Evolutionary conservation across 2,113 vertebrate genomes (phyloP).

Genomic region (Phaethon lepturus): DNA sequence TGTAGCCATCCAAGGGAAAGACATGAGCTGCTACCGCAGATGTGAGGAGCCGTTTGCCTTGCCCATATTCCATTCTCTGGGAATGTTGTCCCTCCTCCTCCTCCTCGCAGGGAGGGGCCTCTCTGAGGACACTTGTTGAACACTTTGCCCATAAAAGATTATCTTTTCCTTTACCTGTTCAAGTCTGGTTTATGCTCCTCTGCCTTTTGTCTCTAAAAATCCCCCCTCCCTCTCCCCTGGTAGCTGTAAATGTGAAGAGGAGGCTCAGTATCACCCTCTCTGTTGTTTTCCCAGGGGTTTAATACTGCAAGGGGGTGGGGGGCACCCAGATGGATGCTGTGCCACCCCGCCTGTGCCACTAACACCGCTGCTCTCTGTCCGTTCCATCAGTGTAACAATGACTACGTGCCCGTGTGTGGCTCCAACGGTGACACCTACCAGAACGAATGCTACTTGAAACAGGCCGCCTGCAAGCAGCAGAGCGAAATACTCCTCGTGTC

Average conservation of each 20-base stretch:
- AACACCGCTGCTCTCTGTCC: neutral
- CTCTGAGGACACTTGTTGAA: neutral
- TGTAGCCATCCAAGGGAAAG: neutral
- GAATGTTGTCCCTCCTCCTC: neutral
- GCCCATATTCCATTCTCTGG: accelerated
- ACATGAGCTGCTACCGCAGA: neutral
- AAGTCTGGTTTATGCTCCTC: neutral
- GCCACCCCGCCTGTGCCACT: neutral
- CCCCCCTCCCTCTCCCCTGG: neutral
- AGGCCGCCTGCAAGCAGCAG: slow-evolving; percentile 98
- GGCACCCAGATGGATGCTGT: neutral
- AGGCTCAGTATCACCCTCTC: neutral
- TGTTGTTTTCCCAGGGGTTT: neutral
- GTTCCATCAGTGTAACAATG: slow-evolving; percentile 89
- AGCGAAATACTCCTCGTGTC: slow-evolving; percentile 92
- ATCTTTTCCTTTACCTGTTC: neutral
- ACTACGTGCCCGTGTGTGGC: slow-evolving; percentile 97
- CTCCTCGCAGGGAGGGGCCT: neutral
- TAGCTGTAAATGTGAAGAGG: neutral
- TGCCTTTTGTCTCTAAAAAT: neutral
- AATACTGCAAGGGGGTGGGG: neutral
- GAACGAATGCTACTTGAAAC: slow-evolving; percentile 95
- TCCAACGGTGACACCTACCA: slow-evolving; percentile 98
- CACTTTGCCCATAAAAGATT: neutral
- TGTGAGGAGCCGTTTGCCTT: neutral